Evolutionary conservation across 1,140 invertebrate genomes (phyloP), one percentile per base, ranked within the genome.

Genomic region (Apis florea): DNA sequence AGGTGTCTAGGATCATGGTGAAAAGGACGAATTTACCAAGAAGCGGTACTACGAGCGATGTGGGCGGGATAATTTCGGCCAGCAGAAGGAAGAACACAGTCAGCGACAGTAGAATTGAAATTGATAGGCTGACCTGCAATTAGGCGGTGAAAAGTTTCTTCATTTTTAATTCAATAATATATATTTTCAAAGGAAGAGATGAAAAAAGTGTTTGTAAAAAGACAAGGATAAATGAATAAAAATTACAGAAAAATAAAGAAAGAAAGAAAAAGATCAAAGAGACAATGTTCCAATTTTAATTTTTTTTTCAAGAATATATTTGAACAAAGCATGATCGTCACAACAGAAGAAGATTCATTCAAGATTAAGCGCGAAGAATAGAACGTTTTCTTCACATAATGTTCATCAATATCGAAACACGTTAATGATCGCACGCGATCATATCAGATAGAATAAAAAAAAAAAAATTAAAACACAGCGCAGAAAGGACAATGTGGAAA

Each of bases 41-140:
- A 83, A 99, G 95, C 79, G 99, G 99, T 87, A 99, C 98, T 68
- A 99, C 98, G 80, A 99, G 96, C 72, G 98, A 99, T 51, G 99
- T 99, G 53, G 99, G 99, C 80, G 99, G 99, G 94, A 99, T 99
- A 91, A 99, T 99, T 95, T 99, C 98, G 82, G 98, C 98, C 90
- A 99, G 95, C 92, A 99, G 96, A 90, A 99, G 95, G 96, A 99
- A 99, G 96, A 99, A 99, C 95, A 99, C 98, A 94, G 98, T 99
- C 90, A 99, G 96, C 88, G 99, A 99, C 92, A 99, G 97, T 90
- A 99, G 95, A 95, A 99, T 99, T 89, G 98, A 99, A 94, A 99
- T 99, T 90, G 98, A 99, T 88, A 99, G 95, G 92, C 98, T 99
- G 93, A 98, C 97, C 97, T 97, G 93, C 68, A 94, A 92, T 82